Base-by-base conservation (phyloP, 2,797 vertebrate genomes). In the Selene dorsalis region DNA sequence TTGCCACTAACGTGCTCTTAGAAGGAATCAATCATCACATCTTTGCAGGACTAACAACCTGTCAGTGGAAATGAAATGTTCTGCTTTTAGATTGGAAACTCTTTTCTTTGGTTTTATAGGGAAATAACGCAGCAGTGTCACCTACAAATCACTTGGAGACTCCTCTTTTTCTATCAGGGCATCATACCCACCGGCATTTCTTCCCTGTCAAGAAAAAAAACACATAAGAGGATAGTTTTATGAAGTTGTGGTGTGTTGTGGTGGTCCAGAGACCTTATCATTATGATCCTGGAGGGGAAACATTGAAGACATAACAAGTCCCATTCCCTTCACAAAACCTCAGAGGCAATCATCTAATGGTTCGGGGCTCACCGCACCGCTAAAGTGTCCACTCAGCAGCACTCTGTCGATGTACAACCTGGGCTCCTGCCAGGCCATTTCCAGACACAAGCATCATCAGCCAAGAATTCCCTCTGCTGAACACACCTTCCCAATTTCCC, bases 261-360 rank as follows among this genome's bases (percentile, higher is more conserved):
- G 22, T 53, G 47, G 53, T 75, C 87, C 72, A 85, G 68, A 85
- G 57, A 58, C 58, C 30, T 65, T 56, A 59, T 84, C 64, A 38
- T 65, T 39, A 11, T 52, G 61, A 70, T 74, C 63, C 69, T 66
- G 32, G 5, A n/a, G 65, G 48, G 67, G 63, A 80, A 82, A 85
- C 57, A 53, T 41, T 80, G 45, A 77, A 84, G 66, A 84, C 65
- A 52, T 77, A 76, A 82, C 59, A 77, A 82, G 83, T 87, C 62
- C 69, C 57, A 32, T 69, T 79, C 59, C 63, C 57, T 69, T 83
- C 68, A 79, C 80, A 84, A 87, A 87, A 84, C 83, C 78, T 86
- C 76, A 55, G 57, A 86, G 83, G 86, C 84, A 94, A 94, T 94
- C 82, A 85, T 90, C 90, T 93, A 93, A 93, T 93, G 91, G 90